These are phyloP conservation scores for Gymnothorax javanicus DNA, from an alignment of 2,797 vertebrate species.

Conservation along the genomic window DNA sequence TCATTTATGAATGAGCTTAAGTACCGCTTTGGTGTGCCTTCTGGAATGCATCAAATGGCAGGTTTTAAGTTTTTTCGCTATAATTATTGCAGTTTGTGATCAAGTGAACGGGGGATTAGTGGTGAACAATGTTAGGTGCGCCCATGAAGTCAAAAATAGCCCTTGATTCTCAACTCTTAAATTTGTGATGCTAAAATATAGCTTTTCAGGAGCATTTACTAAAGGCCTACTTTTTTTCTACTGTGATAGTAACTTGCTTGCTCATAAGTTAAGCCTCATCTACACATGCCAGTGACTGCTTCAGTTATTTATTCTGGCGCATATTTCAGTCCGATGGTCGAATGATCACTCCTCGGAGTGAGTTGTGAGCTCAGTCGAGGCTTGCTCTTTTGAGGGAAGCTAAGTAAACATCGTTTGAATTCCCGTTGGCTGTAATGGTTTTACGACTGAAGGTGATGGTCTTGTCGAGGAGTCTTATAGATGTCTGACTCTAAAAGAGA, in stretches of 20 bases:
- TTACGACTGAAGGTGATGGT: constrained; percentile 37
- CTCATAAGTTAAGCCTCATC: neutral
- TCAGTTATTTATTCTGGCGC: neutral
- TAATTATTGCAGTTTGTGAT: neutral
- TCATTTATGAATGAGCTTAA: neutral
- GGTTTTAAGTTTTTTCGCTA: neutral
- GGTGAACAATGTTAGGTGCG: constrained; percentile 9
- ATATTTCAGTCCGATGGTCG: neutral
- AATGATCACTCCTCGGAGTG: neutral
- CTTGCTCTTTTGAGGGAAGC: constrained; percentile 22
- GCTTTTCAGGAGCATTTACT: neutral
- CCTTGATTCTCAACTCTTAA: neutral
- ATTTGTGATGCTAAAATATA: neutral
- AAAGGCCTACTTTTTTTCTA: neutral
- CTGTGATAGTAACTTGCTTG: neutral
- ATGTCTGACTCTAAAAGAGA: constrained; percentile 35
- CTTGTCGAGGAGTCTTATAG: constrained; percentile 25
- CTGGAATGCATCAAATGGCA: constrained; percentile 25
- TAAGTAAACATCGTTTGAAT: constrained; percentile 37
- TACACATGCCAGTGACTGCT: neutral
- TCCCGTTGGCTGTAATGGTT: constrained; percentile 31
- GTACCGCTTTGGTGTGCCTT: constrained; percentile 21
- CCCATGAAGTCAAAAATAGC: constrained; percentile 10
- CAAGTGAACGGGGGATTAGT: neutral
- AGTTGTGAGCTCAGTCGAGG: constrained; percentile 2